Evolutionary conservation across 1,140 invertebrate genomes (phyloP), one percentile per base, ranked within the genome.

Genomic region (Atta texana): DNA sequence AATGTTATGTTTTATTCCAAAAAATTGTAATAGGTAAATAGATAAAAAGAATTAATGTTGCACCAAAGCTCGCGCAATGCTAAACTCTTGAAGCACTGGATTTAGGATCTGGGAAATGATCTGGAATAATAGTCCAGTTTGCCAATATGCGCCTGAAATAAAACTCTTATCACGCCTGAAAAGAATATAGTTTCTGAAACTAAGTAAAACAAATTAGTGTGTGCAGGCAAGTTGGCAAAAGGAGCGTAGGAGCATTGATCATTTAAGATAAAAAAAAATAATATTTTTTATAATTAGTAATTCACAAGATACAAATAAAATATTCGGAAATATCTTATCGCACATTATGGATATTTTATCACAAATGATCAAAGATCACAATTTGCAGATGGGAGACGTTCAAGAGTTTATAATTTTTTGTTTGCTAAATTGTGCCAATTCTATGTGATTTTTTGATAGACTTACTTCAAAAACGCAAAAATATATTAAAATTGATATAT

Each of bases 71-170:
- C 90, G 92, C 92, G 93, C 92, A 88, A 81, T 87, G 76, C 89
- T 90, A 92, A 93, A 90, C 89, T 91, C 78, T 90, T 93, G 86
- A 88, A 87, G 55, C 55, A 55, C 28, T 61, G 51, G 87, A 80
- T 84, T 44, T 24, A 57, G 59, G 68, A 24, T 66, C 24, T 76
- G 31, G 85, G 77, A 88, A 78, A 75, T 80, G 31, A 44, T 44
- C 8, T 89, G 39, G 75, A 78, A 86, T 89, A 49, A 81, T 90
- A 84, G 87, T 92, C 78, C 87, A 89, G 80, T 87, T 91, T 91
- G 90, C 92, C 91, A 93, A 93, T 93, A 92, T 93, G 89, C 86
- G 90, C 91, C 94, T 94, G 94, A 94, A 94, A 95, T 92, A 88
- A 94, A 94, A 94, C 81, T 90, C 88, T 84, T 66, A 89, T 93